These are phyloP conservation scores for Callorhinus ursinus DNA, from an alignment of 2,113 vertebrate genomes.

Conservation along the genomic window DNA sequence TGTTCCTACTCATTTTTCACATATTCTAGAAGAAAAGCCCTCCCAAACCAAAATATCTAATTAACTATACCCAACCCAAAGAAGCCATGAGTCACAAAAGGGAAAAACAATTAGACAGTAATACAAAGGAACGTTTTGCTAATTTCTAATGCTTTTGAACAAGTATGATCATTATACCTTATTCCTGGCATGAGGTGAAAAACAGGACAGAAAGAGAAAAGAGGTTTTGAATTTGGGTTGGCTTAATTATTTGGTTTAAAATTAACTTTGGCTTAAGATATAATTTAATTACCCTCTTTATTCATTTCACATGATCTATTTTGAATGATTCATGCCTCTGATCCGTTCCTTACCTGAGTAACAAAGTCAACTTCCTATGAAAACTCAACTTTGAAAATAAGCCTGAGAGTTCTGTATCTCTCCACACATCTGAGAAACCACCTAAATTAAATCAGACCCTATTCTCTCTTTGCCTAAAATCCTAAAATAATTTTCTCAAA, in stretches of 20 bases:
- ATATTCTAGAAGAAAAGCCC: conserved; percentile 43
- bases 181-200: background rate
- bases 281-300: conserved; percentile 25
- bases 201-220: background rate
- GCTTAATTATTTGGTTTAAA: conserved; percentile 42
- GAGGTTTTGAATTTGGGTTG: background rate
- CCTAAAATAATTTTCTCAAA: background rate
- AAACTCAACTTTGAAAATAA: conserved; percentile 28
- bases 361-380: conserved; percentile 31
- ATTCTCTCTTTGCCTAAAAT: background rate
- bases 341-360: background rate
- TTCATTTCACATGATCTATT: background rate
- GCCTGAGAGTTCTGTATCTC: background rate
- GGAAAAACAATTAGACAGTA: background rate
- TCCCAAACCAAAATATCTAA: background rate
- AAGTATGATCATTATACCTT: background rate
- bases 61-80: conserved; percentile 5
- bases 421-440: background rate
- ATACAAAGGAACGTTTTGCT: background rate
- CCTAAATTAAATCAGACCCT: conserved; percentile 33
- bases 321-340: background rate
- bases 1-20: background rate
- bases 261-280: background rate
- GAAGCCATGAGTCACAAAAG: background rate
- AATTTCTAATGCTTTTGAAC: background rate